Evolutionary conservation across 2,797 vertebrate genomes (phyloP).

Genomic region (Leptoclinus maculatus): DNA sequence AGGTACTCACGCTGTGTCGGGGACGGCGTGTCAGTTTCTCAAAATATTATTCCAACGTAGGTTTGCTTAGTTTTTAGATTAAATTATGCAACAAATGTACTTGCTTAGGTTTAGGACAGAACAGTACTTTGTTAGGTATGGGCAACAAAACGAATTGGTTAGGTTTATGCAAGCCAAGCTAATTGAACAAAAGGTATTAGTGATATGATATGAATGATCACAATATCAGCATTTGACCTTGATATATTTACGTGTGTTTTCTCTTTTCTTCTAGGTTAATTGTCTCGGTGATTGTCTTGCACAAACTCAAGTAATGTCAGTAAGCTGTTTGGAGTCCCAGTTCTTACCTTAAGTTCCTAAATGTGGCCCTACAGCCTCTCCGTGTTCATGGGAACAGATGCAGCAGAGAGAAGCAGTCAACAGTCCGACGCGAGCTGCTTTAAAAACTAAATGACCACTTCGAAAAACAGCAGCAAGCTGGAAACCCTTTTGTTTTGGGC

Average conservation of each 20-base stretch:
- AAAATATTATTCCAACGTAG: too few species aligned
- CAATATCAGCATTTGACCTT: neutral
- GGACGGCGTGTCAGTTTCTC: too few species aligned
- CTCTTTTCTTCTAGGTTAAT: too few species aligned
- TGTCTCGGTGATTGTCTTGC: neutral
- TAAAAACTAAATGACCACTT: slow-evolving; percentile 35
- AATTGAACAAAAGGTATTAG: too few species aligned
- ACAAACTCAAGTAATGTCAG: neutral
- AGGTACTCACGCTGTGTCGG: too few species aligned
- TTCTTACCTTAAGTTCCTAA: slow-evolving; percentile 3
- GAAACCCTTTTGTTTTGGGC: slow-evolving; percentile 38
- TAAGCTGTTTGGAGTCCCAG: slow-evolving; percentile 24
- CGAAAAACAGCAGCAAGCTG: slow-evolving; percentile 42
- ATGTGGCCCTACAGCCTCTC: slow-evolving; percentile 23
- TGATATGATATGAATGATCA: neutral
- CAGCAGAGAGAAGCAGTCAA: slow-evolving; percentile 13
- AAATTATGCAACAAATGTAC: too few species aligned
- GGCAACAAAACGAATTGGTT: too few species aligned
- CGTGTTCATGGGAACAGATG: slow-evolving; percentile 30
- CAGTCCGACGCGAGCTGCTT: slow-evolving; percentile 11
- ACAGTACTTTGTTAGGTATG: too few species aligned
- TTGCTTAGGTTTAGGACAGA: too few species aligned
- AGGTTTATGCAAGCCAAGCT: too few species aligned
- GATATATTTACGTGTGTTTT: neutral
- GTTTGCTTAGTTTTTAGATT: too few species aligned